These are phyloP conservation scores for Tragelaphus oryx DNA, from an alignment of 2,797 vertebrate genomes.

Conservation along the genomic window DNA sequence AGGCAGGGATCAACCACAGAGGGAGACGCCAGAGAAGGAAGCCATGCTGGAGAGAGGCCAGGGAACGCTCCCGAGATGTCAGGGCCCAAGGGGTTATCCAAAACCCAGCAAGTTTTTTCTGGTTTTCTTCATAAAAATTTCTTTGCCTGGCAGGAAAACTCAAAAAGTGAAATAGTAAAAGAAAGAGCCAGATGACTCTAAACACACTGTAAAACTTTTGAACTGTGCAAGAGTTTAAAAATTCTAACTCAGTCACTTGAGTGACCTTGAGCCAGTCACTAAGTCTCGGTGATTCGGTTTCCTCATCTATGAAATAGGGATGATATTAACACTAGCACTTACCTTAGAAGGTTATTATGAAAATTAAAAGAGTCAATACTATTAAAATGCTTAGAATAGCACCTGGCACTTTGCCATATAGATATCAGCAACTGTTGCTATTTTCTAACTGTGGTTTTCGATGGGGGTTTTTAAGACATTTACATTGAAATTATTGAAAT, in stretches of 20 bases:
- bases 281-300: not conserved
- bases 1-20: too few relatives aligned
- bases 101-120: not conserved
- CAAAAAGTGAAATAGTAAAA: not conserved
- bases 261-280: not conserved
- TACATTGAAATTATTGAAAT: not conserved
- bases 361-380: not conserved
- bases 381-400: not conserved
- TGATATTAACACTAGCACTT: not conserved
- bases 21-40: not conserved
- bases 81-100: not conserved
- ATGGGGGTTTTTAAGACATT: not conserved
- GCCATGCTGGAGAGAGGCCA: not conserved
- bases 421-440: not conserved
- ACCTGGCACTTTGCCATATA: not conserved
- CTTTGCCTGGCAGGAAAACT: not conserved
- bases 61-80: fast-evolving
- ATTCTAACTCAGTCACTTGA: not conserved
- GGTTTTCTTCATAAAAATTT: not conserved
- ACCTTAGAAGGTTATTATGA: not conserved
- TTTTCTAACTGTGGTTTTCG: not conserved
- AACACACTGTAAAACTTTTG: not conserved
- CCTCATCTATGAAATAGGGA: not conserved
- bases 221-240: not conserved
- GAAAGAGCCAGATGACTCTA: not conserved